These are phyloP conservation scores for Apocheima hispidaria DNA, from an alignment of 2,888 invertebrate species.

Conservation along the genomic window DNA sequence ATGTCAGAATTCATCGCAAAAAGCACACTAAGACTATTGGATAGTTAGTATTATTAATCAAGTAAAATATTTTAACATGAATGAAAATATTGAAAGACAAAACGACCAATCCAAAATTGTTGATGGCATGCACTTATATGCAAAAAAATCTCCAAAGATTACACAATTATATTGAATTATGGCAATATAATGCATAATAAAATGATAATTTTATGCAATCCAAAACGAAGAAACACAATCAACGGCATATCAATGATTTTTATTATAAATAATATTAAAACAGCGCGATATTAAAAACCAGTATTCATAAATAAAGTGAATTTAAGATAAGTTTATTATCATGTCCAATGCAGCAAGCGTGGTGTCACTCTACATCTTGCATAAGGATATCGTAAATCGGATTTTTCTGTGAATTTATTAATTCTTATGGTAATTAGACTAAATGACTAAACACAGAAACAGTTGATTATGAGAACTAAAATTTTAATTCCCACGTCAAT, in stretches of 20 bases:
- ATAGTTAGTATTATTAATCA: neutral
- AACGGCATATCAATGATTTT: constrained; percentile 24
- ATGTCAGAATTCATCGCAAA: neutral
- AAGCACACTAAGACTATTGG: neutral
- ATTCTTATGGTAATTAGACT: constrained; percentile 10
- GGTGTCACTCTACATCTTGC: constrained; percentile 8
- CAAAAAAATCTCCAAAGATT: constrained; percentile 1
- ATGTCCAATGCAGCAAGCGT: constrained; percentile 3
- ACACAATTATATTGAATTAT: constrained; percentile 6
- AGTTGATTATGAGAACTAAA: constrained; percentile 15
- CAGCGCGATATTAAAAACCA: constrained; percentile 19
- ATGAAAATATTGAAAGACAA: neutral
- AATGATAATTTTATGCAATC: constrained; percentile 5
- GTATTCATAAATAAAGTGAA: too few species aligned
- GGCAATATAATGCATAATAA: constrained; percentile 11
- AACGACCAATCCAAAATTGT: neutral
- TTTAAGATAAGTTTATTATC: too few species aligned
- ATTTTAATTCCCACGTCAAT: constrained; percentile 19
- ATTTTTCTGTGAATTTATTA: constrained; percentile 14
- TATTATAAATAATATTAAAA: constrained; percentile 21
- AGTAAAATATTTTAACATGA: neutral
- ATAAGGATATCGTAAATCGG: constrained; percentile 16
- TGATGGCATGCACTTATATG: neutral
- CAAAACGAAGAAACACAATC: constrained; percentile 15
- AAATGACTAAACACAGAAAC: constrained; percentile 10